A percentile compares a stretch with the other conserved stretches of the same genome.
Conservation (phyloP, 2,797 vertebrate species). For the Rhynchotus rufescens region DNA sequence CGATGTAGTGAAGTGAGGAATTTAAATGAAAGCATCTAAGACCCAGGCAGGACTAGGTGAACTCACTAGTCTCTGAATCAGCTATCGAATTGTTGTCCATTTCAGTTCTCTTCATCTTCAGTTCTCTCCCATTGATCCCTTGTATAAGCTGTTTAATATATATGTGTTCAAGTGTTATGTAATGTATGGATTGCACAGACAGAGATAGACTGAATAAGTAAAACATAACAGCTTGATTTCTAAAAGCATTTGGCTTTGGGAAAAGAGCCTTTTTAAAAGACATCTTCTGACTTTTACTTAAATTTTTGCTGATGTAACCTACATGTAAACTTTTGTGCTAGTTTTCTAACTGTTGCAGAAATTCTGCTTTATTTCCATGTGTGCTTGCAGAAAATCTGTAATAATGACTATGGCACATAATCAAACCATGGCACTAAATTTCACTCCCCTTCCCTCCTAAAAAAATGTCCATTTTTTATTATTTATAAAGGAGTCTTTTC, state of each 20-base stretch:
- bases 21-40: not conserved
- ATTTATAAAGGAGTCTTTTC: not conserved
- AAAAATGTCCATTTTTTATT: not conserved
- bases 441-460: not conserved
- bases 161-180: fast-evolving
- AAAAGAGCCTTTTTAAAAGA: not conserved
- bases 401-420: not conserved
- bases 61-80: not conserved
- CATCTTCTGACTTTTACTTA: not conserved
- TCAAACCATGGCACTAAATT: not conserved
- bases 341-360: not conserved
- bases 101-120: too few relatives aligned
- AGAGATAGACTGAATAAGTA: not conserved
- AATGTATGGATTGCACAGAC: not conserved
- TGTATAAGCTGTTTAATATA: not conserved
- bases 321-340: not conserved
- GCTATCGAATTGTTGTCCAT: not conserved
- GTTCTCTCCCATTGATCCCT: not conserved
- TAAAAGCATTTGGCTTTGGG: not conserved
- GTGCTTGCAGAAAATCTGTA: not conserved
- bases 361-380: not conserved
- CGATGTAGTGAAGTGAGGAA: not conserved
- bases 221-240: not conserved
- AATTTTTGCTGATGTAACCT: not conserved
- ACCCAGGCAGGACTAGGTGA: not conserved